phyloP scores from a whole-genome alignment of 2,113 vertebrate genomes.

The Poecile atricapillus region DNA sequence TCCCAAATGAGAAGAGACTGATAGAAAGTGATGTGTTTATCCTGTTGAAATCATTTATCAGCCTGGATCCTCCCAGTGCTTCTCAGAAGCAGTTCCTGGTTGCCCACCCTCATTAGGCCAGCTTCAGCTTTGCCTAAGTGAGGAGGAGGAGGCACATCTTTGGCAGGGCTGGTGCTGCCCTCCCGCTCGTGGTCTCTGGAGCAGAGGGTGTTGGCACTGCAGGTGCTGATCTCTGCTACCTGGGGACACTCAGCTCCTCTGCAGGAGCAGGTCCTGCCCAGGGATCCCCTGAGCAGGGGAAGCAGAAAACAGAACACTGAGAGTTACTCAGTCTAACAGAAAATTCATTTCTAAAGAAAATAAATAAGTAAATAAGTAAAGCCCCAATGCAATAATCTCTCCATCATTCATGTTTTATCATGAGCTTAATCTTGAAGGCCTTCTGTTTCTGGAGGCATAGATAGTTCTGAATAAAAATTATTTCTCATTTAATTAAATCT shows the following conservation, averaged over 20 bases:
- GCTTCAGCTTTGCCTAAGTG: not conserved
- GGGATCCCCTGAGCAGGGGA: not conserved
- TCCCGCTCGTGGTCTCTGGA: not conserved
- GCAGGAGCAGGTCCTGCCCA: not conserved
- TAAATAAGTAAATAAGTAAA: not conserved
- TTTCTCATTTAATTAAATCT: not conserved
- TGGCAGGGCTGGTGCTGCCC: not conserved
- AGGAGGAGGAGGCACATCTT: not conserved
- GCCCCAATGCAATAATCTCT: not conserved
- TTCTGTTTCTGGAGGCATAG: not conserved
- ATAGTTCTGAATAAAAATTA: not conserved
- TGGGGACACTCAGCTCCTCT: not conserved
- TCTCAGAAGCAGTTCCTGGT: not conserved
- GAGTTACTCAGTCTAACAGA: not conserved
- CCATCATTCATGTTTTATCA: not conserved
- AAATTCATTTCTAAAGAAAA: not conserved
- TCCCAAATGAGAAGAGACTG: conserved; percentile 38
- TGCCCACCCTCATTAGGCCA: not conserved
- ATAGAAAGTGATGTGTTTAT: not conserved
- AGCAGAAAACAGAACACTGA: not conserved
- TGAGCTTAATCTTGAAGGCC: not conserved
- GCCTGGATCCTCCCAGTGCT: not conserved
- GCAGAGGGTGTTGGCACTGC: not conserved
- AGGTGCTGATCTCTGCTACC: not conserved
- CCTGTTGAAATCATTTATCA: not conserved